phyloP scores from a whole-genome alignment of 2,888 invertebrate genomes.

The Muschampia plurimacula region DNA sequence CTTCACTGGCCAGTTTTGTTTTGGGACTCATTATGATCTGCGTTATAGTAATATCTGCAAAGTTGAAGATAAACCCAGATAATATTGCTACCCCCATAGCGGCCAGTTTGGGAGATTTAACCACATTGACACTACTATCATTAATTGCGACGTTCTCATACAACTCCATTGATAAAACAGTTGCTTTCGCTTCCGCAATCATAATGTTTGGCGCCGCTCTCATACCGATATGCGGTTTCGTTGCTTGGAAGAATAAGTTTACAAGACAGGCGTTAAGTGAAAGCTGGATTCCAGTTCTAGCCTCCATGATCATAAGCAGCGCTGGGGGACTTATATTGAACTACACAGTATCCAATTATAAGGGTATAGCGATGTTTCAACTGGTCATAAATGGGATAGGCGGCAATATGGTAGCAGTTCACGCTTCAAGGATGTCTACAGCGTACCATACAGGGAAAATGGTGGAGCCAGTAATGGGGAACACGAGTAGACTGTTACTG shows the following conservation, averaged over 20 bases:
- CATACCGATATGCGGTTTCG: constrained; percentile 92
- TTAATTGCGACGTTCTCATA: constrained; percentile 91
- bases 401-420: constrained; percentile 96
- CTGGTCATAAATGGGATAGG: constrained; percentile 97
- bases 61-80: constrained; percentile 94
- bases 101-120: constrained; percentile 95
- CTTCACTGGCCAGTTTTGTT: constrained; percentile 94
- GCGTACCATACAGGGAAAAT: constrained; percentile 90
- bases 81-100: constrained; percentile 98
- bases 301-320: constrained; percentile 96
- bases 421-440: constrained; percentile 95
- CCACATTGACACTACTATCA: constrained; percentile 93
- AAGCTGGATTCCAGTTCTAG: constrained; percentile 96
- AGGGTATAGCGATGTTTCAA: constrained; percentile 96
- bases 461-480: constrained; percentile 81
- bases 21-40: constrained; percentile 94
- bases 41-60: constrained; percentile 92
- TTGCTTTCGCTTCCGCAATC: constrained; percentile 88
- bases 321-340: constrained; percentile 95
- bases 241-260: constrained; percentile 92
- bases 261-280: constrained; percentile 92
- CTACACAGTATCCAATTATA: constrained; percentile 92
- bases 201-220: constrained; percentile 88
- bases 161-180: constrained; percentile 54
- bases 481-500: constrained; percentile 90